Percentiles rank a stretch among this genome's conserved stretches.
phyloP scores from a whole-genome alignment of 2,113 vertebrate genomes.

The Burhinus oedicnemus region DNA sequence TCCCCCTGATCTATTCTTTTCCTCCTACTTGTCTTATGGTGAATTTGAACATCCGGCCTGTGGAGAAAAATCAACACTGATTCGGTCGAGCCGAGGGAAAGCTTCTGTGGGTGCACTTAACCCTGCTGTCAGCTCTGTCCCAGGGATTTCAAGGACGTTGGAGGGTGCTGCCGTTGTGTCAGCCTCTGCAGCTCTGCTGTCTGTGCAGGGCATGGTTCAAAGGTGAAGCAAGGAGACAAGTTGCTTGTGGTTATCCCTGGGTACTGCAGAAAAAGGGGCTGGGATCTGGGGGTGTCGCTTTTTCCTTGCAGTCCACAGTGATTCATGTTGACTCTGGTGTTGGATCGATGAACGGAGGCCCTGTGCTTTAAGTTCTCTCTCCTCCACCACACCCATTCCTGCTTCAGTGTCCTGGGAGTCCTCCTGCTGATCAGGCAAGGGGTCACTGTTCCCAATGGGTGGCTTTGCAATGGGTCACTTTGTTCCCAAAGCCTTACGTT shows the following conservation, averaged over 20 bases:
- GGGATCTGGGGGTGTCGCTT: background rate
- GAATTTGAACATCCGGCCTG: background rate
- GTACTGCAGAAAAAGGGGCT: background rate
- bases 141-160: background rate
- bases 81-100: background rate
- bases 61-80: background rate
- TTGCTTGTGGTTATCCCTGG: background rate
- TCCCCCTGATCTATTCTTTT: background rate
- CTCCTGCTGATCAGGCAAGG: background rate
- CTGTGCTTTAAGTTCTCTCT: background rate
- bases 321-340: background rate
- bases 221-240: background rate
- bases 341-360: background rate
- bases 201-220: background rate
- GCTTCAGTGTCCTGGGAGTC: background rate
- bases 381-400: background rate
- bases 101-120: background rate
- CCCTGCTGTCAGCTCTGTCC: background rate
- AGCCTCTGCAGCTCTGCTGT: background rate
- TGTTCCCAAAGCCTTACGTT: background rate
- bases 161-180: background rate
- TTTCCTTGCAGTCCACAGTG: background rate
- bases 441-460: background rate
- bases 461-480: background rate
- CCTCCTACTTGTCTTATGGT: background rate